Conservation (phyloP, 2,113 vertebrate species). For the Tylochromis polylepis region DNA sequence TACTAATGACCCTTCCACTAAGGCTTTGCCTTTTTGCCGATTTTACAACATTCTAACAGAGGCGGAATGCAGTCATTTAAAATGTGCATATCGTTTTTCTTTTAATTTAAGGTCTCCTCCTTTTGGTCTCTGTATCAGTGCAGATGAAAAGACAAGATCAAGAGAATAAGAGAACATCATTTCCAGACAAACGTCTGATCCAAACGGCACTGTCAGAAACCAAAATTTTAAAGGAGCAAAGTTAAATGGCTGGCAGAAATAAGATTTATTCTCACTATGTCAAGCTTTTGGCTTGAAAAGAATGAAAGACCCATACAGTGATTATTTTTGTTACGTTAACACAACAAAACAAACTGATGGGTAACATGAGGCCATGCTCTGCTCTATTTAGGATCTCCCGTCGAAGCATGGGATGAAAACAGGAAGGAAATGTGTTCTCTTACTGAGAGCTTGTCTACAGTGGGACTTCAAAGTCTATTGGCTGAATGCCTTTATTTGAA, state of each 20-base stretch:
- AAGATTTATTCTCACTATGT: background rate
- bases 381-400: background rate
- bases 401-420: constrained; percentile 21
- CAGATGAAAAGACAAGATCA: background rate
- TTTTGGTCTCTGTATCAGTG: background rate
- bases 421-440: constrained; percentile 32
- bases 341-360: background rate
- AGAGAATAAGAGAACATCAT: background rate
- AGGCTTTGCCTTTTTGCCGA: background rate
- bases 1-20: background rate
- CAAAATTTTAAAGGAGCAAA: background rate
- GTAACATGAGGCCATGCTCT: background rate
- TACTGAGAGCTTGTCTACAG: constrained; percentile 26
- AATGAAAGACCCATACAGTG: accelerated
- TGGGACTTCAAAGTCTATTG: constrained; percentile 56
- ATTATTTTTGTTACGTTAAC: background rate
- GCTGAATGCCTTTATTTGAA: constrained; percentile 59
- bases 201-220: background rate
- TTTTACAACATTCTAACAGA: background rate
- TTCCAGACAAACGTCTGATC: background rate
- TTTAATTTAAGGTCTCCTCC: constrained; percentile 5
- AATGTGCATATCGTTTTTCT: background rate
- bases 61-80: background rate
- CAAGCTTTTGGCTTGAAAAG: background rate
- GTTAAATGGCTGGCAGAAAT: background rate